Conservation (phyloP, 2,888 invertebrate genomes). For the Incurvaria masculella region DNA sequence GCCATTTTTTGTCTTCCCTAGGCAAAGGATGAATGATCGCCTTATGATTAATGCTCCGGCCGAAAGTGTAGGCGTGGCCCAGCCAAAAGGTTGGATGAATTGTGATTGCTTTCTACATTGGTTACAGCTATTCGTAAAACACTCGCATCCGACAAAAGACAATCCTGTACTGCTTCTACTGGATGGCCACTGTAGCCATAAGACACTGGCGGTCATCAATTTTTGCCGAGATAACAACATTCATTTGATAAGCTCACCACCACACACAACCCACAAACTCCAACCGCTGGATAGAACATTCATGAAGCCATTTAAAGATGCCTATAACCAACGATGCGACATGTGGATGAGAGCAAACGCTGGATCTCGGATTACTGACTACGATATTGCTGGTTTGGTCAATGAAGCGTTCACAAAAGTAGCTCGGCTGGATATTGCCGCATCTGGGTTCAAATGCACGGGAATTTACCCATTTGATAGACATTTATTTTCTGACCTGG, state of each 20-base stretch:
- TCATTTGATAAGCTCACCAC: not conserved
- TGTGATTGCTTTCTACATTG: not conserved
- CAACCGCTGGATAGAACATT: not conserved
- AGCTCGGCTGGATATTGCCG: conserved; percentile 14
- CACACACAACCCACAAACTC: not conserved
- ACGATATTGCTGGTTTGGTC: conserved; percentile 14
- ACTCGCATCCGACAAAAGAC: not conserved
- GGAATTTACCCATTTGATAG: conserved; percentile 15
- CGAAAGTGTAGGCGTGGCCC: not conserved
- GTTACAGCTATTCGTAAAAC: not conserved
- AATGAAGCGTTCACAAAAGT: conserved; percentile 13
- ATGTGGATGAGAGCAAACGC: conserved; percentile 17
- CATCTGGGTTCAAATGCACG: conserved; percentile 15
- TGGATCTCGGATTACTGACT: conserved; percentile 15
- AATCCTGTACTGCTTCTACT: conserved; percentile 2
- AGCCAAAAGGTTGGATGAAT: not conserved
- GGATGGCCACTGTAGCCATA: conserved; percentile 3
- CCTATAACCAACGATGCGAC: conserved; percentile 9
- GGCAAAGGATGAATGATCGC: too few species aligned
- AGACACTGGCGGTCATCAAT: conserved; percentile 3
- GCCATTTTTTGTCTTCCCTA: too few species aligned
- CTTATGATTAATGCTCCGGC: too few species aligned
- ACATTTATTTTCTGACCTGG: conserved; percentile 13
- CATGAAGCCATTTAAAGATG: not conserved
- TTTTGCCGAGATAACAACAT: conserved; percentile 1